These are phyloP conservation scores for Riptortus pedestris DNA, from an alignment of 1,140 invertebrate species.

Conservation along the genomic window DNA sequence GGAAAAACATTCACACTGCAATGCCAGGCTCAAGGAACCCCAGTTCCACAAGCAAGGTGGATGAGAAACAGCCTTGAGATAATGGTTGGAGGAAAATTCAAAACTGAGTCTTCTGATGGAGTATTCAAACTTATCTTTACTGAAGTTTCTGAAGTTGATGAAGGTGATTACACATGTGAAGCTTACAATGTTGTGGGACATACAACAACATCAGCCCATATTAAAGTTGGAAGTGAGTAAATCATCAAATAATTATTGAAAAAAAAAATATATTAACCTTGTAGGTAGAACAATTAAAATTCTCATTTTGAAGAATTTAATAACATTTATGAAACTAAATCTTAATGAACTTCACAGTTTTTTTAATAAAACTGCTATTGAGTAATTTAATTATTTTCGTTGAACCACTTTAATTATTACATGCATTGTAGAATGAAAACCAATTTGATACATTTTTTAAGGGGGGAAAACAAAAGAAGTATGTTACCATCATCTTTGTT, in stretches of 20 bases:
- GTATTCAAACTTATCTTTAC: conserved; percentile 76
- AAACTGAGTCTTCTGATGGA: conserved; percentile 62
- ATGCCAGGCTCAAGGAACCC: conserved; percentile 73
- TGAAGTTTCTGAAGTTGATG: conserved; percentile 83
- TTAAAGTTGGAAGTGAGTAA: conserved; percentile 76
- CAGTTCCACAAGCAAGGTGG: conserved; percentile 81
- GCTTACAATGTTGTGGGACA: conserved; percentile 85
- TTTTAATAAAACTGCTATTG: no score
- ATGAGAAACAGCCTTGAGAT: conserved; percentile 83
- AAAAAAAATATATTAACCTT: no score
- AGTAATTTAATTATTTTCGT: no score
- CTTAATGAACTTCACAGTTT: no score
- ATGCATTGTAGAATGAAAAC: no score
- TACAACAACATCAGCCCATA: conserved; percentile 68
- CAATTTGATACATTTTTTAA: no score
- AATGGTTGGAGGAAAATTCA: conserved; percentile 54
- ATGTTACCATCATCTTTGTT: no score
- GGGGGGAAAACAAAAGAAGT: no score
- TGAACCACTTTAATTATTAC: no score
- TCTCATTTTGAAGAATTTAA: no score
- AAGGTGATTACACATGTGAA: conserved; percentile 94
- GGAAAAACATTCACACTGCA: conserved; percentile 70
- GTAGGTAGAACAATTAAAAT: no score
- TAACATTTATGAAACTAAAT: no score
- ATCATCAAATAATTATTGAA: conserved; percentile 18